Conservation (phyloP, 2,797 vertebrate genomes). For the Gadopsis bispinosus region DNA sequence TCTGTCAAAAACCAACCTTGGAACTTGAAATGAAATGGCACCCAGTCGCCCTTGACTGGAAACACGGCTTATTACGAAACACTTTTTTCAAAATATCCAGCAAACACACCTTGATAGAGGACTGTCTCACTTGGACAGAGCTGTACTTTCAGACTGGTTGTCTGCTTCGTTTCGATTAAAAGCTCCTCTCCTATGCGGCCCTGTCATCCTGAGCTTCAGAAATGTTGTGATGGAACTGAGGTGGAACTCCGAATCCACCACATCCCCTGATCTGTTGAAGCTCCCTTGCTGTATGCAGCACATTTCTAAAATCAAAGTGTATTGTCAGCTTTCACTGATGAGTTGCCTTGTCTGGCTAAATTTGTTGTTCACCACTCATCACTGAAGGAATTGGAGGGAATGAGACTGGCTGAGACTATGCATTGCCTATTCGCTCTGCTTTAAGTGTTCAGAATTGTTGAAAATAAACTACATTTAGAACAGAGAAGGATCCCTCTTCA, state of each 20-base stretch:
- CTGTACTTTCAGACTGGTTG: slow-evolving; percentile 53
- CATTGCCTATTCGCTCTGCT: slow-evolving; percentile 1
- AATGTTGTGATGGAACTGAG: slow-evolving; percentile 45
- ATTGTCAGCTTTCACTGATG: slow-evolving; percentile 41
- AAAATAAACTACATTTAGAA: slow-evolving; percentile 22
- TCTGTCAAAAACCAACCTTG: slow-evolving; percentile 7
- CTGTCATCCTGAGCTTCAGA: slow-evolving; percentile 53
- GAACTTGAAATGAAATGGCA: slow-evolving; percentile 15
- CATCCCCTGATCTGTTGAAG: slow-evolving; percentile 13
- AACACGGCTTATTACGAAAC: slow-evolving; percentile 33
- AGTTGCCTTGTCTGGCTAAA: slow-evolving; percentile 37
- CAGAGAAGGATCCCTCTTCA: background rate
- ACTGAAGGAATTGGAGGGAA: slow-evolving; percentile 30
- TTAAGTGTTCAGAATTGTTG: slow-evolving; percentile 7
- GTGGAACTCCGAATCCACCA: slow-evolving; percentile 31
- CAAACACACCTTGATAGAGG: slow-evolving; percentile 32
- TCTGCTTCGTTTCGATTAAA: slow-evolving; percentile 54
- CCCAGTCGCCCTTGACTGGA: slow-evolving; percentile 16
- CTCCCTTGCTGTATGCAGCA: slow-evolving; percentile 2
- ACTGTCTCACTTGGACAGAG: slow-evolving; percentile 21
- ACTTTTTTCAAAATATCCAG: slow-evolving; percentile 24
- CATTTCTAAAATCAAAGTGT: slow-evolving; percentile 49
- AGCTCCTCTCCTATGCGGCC: slow-evolving; percentile 33
- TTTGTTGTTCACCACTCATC: slow-evolving; percentile 35
- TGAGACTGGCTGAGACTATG: slow-evolving; percentile 39